Evolutionary conservation across 30 jellyfish, hydroid and myxozoan species (phyloP), one percentile per base, ranked within the genome.

Genomic region (Hydractinia echinata): DNA sequence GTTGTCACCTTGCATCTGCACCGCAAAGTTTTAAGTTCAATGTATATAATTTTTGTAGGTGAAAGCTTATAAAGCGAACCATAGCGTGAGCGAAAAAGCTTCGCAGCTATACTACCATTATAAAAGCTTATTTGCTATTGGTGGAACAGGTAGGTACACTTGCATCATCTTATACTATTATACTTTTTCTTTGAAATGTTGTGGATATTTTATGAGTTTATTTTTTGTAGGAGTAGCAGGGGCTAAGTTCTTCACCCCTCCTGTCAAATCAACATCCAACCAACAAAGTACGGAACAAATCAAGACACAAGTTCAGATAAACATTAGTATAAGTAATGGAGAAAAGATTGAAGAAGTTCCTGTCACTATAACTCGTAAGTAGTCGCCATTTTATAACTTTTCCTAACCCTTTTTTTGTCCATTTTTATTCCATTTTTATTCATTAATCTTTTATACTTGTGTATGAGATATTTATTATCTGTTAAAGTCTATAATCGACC

Each of bases 31-130:
- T 19, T 7, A 10, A 30, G 44, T 66, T 67, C 8, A 8, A 72
- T 10, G 7, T 69, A 4, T 61, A 16, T 76, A 8, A n/a, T 50
- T 67, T 20, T 81, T 72, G 20, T 49, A 91, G 97, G 93, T 91
- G 8, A 88, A 88, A 50, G 61, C 72, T 20, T 91, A 91, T 91
- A 91, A 91, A 82, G 97, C 96, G 7, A 86, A 67, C 53, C 94
- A 85, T 51, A 79, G 83, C 72, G 96, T 91, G 51, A 73, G 95
- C 14, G 66, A 86, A 70, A 91, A 91, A 79, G 97, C 97, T 4
- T 79, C 94, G 4, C 54, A 91, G 53, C 61, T 91, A 39, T 91
- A 82, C 84, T 68, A 82, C 66, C 91, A 91, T 14, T 79, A 85
- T 66, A 91, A 91, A 66, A 84, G 95, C 82, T 67, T 82, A 19